Percentiles rank a stretch among this genome's conserved stretches.
Evolutionary conservation across 2,888 invertebrate species (phyloP).

Genomic region (Oscheius myriophilus): DNA sequence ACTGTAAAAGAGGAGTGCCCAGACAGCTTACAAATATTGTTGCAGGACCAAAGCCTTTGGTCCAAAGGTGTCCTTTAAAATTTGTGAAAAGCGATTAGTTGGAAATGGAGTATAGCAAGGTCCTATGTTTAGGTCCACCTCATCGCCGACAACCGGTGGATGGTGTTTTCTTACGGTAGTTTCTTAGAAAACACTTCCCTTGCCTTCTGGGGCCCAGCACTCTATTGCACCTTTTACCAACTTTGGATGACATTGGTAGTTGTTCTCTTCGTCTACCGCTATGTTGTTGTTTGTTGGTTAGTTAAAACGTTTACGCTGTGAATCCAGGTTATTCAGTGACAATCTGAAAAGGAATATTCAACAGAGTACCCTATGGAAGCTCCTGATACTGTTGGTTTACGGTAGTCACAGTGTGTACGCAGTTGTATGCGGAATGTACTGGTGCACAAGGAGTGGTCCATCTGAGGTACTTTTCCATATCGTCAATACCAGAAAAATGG

Average conservation of each 20-base stretch:
- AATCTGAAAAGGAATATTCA: neutral
- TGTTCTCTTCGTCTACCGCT: slow-evolving; percentile 7
- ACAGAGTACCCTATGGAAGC: neutral
- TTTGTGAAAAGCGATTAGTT: too few species aligned
- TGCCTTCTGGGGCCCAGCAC: neutral
- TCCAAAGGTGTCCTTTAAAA: too few species aligned
- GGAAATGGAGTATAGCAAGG: too few species aligned
- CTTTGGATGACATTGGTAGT: slow-evolving; percentile 12
- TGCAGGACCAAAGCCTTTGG: too few species aligned
- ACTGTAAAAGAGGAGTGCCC: too few species aligned
- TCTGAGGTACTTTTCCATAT: neutral
- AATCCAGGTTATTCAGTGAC: neutral
- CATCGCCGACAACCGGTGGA: neutral
- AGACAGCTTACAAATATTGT: too few species aligned
- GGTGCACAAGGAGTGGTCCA: neutral
- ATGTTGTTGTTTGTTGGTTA: slow-evolving; percentile 1
- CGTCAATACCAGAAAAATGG: too few species aligned
- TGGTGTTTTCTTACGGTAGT: slow-evolving; percentile 5
- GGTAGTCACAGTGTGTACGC: neutral
- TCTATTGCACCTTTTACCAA: neutral
- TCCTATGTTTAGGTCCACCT: slow-evolving; percentile 2
- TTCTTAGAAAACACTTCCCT: slow-evolving; percentile 1
- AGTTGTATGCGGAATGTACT: neutral
- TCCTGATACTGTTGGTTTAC: neutral
- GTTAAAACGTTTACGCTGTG: neutral